A percentile compares a stretch with the other conserved stretches of the same genome.
These are phyloP conservation scores for Eumacrocentrus americanus DNA, from an alignment of 2,888 invertebrate genomes.

Conservation along the genomic window DNA sequence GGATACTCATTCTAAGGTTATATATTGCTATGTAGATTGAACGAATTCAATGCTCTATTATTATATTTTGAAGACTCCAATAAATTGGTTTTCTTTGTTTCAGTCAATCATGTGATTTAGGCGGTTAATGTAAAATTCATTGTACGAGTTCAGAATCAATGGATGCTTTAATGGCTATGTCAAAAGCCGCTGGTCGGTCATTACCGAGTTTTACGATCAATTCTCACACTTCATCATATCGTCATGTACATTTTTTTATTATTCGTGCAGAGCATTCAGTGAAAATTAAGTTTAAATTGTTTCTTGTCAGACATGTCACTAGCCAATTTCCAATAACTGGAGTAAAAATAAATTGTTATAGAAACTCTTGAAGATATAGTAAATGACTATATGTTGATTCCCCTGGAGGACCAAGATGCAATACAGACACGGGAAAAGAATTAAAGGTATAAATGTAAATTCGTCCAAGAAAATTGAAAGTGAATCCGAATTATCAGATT, in stretches of 20 bases:
- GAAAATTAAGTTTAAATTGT: not conserved
- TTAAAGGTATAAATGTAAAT: too few relatives aligned
- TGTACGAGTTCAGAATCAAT: not conserved
- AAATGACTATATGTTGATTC: not conserved
- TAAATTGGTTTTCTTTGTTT: not conserved
- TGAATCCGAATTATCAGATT: slow-evolving; percentile 5
- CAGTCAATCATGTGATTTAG: not conserved
- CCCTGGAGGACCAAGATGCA: not conserved
- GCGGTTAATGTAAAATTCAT: not conserved
- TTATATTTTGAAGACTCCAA: not conserved
- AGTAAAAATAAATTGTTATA: not conserved
- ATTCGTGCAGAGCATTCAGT: not conserved
- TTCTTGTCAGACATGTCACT: not conserved
- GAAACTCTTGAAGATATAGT: not conserved
- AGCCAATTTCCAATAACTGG: not conserved
- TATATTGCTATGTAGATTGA: too few relatives aligned
- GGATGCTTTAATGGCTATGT: not conserved
- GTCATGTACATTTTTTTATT: not conserved
- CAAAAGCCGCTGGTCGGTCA: not conserved
- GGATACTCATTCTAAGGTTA: not conserved
- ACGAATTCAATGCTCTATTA: not conserved
- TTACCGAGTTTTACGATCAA: slow-evolving; percentile 1
- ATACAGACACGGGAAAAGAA: too few relatives aligned
- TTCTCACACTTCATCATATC: not conserved
- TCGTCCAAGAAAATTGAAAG: not conserved